Evolutionary conservation across 1,140 invertebrate species (phyloP).

Genomic region (Acyrthosiphon pisum): DNA sequence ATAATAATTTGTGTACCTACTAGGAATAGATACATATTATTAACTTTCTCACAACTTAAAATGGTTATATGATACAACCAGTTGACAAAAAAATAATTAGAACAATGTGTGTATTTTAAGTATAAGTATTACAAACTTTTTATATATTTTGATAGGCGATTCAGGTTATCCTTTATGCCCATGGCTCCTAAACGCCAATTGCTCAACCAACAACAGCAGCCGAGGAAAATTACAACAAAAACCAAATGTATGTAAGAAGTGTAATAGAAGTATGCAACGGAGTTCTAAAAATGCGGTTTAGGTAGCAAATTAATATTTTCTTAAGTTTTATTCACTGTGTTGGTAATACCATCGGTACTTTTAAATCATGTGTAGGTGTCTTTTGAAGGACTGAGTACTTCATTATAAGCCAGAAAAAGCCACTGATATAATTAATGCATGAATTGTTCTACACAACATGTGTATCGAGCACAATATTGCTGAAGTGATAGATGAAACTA

Average conservation of each 20-base stretch:
- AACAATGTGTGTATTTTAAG: too few relatives aligned
- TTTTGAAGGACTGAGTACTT: not conserved
- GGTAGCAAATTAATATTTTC: not conserved
- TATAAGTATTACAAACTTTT: too few relatives aligned
- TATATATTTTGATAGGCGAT: too few relatives aligned
- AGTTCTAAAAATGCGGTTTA: not conserved
- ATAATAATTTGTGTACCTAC: too few relatives aligned
- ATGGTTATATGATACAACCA: too few relatives aligned
- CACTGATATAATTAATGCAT: not conserved
- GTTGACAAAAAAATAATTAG: too few relatives aligned
- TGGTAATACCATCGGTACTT: not conserved
- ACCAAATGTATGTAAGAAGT: not conserved
- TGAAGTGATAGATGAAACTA: not conserved
- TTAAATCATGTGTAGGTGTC: not conserved
- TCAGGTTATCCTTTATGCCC: not conserved
- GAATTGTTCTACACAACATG: not conserved
- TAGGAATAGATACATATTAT: too few relatives aligned
- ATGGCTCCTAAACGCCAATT: not conserved
- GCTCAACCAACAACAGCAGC: not conserved
- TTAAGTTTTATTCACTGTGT: not conserved
- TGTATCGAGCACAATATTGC: not conserved
- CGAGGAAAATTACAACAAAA: not conserved
- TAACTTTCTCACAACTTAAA: too few relatives aligned
- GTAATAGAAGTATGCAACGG: not conserved
- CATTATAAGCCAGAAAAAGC: not conserved